Evolutionary conservation across 2,113 vertebrate species (phyloP).

Genomic region (Podarcis muralis): DNA sequence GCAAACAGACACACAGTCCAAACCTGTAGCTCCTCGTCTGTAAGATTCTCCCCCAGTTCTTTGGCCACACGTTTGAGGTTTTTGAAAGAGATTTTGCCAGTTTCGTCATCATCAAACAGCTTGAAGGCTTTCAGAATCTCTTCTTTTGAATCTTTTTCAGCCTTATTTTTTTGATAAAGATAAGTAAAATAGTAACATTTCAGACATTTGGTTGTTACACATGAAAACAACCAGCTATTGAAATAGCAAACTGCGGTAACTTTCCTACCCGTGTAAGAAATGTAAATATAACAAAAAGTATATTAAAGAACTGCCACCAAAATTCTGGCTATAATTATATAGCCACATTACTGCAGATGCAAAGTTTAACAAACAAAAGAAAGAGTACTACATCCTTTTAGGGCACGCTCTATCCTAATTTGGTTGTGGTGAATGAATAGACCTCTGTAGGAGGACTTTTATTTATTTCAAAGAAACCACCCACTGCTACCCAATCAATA

Average conservation of each 20-base stretch:
- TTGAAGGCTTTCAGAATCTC: conserved; percentile 95
- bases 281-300: not conserved
- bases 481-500: not conserved
- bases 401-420: not conserved
- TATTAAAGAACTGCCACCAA: not conserved
- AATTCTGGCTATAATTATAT: not conserved
- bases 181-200: not conserved
- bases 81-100: conserved; percentile 93
- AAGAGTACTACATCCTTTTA: not conserved
- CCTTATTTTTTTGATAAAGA: conserved; percentile 61
- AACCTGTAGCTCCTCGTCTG: conserved; percentile 94
- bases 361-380: not conserved
- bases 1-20: not conserved
- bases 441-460: not conserved
- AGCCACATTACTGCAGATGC: not conserved
- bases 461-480: not conserved
- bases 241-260: not conserved
- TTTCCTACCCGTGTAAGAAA: not conserved
- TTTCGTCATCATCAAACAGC: conserved; percentile 93
- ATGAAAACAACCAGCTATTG: no score
- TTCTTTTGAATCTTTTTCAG: conserved; percentile 94
- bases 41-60: conserved; percentile 92
- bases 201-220: not conserved
- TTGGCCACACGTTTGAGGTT: conserved; percentile 92
- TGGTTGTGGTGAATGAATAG: not conserved